Evolutionary conservation across 2,113 vertebrate genomes (phyloP).

Genomic region (Bothrops jararaca): DNA sequence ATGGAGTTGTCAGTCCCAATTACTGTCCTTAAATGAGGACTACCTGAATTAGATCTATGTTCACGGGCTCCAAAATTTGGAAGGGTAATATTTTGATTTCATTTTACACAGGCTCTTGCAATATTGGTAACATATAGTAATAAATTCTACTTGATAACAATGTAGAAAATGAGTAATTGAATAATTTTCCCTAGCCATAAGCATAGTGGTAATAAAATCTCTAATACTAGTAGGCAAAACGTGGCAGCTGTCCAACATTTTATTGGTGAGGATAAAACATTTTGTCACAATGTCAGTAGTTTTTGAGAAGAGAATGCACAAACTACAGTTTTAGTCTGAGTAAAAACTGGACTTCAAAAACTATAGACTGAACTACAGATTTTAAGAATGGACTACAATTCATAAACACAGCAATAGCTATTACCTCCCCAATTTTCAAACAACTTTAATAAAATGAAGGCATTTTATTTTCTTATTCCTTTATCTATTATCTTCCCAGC

Average conservation of each 20-base stretch:
- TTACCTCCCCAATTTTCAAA: not conserved
- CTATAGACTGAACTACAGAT: not conserved
- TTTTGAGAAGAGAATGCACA: not conserved
- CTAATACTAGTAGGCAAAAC: not conserved
- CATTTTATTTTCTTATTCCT: not conserved
- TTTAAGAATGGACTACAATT: not conserved
- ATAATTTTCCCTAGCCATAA: not conserved
- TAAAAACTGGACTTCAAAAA: not conserved
- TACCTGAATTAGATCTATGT: too few species aligned
- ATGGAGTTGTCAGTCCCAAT: not conserved
- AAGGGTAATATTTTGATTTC: not conserved
- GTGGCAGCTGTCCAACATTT: not conserved
- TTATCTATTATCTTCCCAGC: not conserved
- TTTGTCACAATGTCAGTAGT: not conserved
- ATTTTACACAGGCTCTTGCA: not conserved
- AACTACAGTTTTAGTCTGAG: not conserved
- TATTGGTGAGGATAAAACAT: not conserved
- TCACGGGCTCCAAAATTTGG: not conserved
- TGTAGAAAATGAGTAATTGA: not conserved
- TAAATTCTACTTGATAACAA: not conserved
- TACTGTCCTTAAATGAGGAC: not conserved
- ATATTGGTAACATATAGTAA: not conserved
- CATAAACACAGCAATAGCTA: not conserved
- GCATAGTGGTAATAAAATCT: not conserved
- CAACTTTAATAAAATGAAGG: not conserved